Evolutionary conservation across 1,140 invertebrate genomes (phyloP).

Genomic region (Drosophila teissieri): DNA sequence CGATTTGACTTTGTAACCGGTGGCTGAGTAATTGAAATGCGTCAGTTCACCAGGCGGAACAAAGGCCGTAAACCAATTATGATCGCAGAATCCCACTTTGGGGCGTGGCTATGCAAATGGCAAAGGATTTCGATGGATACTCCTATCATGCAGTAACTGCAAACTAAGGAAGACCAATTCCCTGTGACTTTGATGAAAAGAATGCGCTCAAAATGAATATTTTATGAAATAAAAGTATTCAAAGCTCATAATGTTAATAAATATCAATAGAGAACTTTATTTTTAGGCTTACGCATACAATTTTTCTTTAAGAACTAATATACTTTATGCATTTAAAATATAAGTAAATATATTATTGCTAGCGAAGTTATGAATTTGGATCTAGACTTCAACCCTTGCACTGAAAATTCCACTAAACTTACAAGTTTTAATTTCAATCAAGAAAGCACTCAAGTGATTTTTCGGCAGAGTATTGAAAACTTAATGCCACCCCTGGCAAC

Average conservation of each 20-base stretch:
- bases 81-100: conserved; percentile 29
- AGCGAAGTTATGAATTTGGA: too few species aligned
- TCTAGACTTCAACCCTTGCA: background rate
- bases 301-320: too few species aligned
- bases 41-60: conserved; percentile 51
- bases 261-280: too few species aligned
- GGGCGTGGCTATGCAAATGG: background rate
- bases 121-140: background rate
- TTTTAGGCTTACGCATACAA: too few species aligned
- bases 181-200: too few species aligned
- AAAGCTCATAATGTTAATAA: too few species aligned
- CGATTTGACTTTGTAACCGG: conserved; percentile 55
- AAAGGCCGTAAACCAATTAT: conserved; percentile 78
- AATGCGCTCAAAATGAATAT: too few species aligned
- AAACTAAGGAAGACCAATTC: background rate
- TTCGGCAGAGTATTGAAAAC: conserved; percentile 13
- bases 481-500: conserved; percentile 20
- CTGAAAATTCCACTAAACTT: background rate
- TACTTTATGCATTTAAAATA: too few species aligned
- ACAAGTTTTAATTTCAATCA: background rate
- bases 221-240: too few species aligned
- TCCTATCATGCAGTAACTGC: background rate
- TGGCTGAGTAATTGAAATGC: conserved; percentile 68
- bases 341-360: background rate
- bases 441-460: conserved; percentile 4